Evolutionary conservation across 2,888 invertebrate species (phyloP).

Genomic region (Arrhopalites spinosus): DNA sequence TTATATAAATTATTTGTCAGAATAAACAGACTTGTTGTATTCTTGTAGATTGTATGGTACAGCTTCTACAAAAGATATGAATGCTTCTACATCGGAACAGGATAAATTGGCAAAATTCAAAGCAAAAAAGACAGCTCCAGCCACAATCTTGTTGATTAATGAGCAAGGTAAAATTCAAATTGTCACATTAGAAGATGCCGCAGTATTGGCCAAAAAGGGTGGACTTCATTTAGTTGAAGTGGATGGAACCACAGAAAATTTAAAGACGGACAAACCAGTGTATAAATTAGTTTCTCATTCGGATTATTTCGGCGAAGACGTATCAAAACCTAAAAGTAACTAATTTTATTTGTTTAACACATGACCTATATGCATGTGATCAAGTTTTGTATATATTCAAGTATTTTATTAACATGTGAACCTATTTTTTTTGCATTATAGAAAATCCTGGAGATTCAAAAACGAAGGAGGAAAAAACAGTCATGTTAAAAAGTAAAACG

Average conservation of each 20-base stretch:
- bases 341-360: background rate
- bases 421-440: background rate
- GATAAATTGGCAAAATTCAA: background rate
- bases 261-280: slow-evolving; percentile 40
- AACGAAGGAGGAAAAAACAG: slow-evolving; percentile 47
- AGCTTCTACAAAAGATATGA: background rate
- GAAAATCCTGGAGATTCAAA: slow-evolving; percentile 17
- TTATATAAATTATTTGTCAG: no score
- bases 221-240: slow-evolving; percentile 38
- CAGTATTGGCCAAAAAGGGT: slow-evolving; percentile 48
- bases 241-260: slow-evolving; percentile 30
- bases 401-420: background rate
- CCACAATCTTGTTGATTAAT: slow-evolving; percentile 43
- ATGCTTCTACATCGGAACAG: background rate
- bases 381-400: background rate
- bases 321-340: background rate
- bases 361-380: background rate
- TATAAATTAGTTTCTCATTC: slow-evolving; percentile 43
- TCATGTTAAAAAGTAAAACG: slow-evolving; percentile 45
- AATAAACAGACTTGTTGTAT: no score
- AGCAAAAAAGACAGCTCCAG: slow-evolving; percentile 42
- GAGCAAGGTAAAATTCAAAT: slow-evolving; percentile 37
- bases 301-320: slow-evolving; percentile 32
- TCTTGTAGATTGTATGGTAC: background rate
- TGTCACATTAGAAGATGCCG: slow-evolving; percentile 47